Conservation (phyloP, 2,797 vertebrate genomes). For the Sebastes matsubarae region DNA sequence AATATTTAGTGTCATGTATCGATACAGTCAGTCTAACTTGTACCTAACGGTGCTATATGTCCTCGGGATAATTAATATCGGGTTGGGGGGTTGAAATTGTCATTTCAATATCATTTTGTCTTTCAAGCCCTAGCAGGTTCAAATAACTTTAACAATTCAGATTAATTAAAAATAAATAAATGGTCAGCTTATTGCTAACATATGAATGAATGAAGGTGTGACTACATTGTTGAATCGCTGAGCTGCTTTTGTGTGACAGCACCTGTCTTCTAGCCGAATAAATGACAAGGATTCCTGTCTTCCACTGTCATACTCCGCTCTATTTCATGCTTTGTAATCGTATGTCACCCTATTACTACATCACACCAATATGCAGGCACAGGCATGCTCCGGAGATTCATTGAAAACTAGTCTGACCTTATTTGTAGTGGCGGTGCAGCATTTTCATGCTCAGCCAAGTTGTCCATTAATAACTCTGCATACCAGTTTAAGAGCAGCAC, state of each 20-base stretch:
- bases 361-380: constrained; percentile 11
- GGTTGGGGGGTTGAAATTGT: background rate
- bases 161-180: background rate
- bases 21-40: background rate
- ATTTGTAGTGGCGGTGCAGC: constrained; percentile 43
- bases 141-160: background rate
- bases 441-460: constrained; percentile 51
- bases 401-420: constrained; percentile 55
- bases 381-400: constrained; percentile 29
- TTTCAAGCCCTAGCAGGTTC: background rate
- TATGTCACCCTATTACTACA: constrained; percentile 22
- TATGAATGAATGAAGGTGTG: background rate
- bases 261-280: background rate
- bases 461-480: constrained; percentile 55
- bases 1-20: too few relatives aligned
- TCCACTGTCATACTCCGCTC: background rate
- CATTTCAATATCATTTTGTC: background rate
- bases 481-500: constrained; percentile 36
- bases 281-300: background rate
- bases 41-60: background rate
- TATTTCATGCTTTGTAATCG: background rate
- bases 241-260: background rate
- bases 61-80: background rate
- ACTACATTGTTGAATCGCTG: background rate
- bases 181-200: background rate